Evolutionary conservation across 2,888 invertebrate species (phyloP).

Genomic region (Thymelicus sylvestris): DNA sequence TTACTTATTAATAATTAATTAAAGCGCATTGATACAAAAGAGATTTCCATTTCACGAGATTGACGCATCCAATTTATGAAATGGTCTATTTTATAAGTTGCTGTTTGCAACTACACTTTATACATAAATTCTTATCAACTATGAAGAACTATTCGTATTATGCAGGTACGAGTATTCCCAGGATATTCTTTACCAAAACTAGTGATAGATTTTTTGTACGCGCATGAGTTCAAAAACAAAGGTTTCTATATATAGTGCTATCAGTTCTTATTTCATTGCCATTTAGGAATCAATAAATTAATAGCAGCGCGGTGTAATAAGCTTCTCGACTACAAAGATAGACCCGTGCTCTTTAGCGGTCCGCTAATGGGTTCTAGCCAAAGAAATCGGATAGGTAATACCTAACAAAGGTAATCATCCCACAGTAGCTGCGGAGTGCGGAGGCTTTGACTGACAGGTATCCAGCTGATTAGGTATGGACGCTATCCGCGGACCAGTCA

Average conservation of each 20-base stretch:
- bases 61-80: neutral
- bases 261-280: no score
- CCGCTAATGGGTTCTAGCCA: neutral
- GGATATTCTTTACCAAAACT: no score
- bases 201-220: no score
- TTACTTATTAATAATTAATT: no score
- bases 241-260: no score
- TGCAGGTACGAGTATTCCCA: no score
- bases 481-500: conserved; percentile 70
- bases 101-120: no score
- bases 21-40: no score
- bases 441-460: conserved; percentile 68
- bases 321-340: neutral
- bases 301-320: neutral
- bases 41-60: neutral
- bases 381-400: conserved; percentile 58
- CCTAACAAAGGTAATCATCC: conserved; percentile 64
- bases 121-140: no score
- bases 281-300: neutral
- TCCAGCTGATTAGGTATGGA: conserved; percentile 75
- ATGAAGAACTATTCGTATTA: no score
- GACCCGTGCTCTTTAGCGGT: neutral
- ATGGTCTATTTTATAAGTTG: neutral
- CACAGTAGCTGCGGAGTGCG: conserved; percentile 63
- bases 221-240: no score